These are phyloP conservation scores for Australoheros facetus DNA, from an alignment of 2,797 vertebrate species.

Conservation along the genomic window DNA sequence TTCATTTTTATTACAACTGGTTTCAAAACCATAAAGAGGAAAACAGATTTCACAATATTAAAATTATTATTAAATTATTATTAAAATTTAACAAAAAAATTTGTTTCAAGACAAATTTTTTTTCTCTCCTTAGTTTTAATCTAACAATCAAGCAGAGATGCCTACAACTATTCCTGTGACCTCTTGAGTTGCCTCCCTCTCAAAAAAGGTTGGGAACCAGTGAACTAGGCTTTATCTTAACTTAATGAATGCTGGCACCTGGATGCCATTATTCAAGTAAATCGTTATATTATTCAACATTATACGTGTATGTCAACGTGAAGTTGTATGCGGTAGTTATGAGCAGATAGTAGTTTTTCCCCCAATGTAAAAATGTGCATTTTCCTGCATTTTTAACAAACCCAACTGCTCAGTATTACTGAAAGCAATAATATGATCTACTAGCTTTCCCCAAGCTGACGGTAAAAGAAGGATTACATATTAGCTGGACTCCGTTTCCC, in stretches of 20 bases:
- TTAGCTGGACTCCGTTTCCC: conserved; percentile 1
- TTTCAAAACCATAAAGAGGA: too few species aligned
- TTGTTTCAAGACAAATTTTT: background rate
- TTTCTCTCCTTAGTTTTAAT: background rate
- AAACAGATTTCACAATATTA: background rate
- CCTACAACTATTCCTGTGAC: background rate
- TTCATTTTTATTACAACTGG: too few species aligned
- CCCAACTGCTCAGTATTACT: background rate
- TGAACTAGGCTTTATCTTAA: fast-evolving
- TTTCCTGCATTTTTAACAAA: background rate
- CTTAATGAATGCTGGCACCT: background rate
- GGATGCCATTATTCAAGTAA: background rate
- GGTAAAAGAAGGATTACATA: background rate
- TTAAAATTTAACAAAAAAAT: background rate
- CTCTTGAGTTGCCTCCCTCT: fast-evolving
- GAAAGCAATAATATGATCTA: background rate
- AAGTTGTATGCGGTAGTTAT: background rate
- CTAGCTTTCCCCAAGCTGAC: background rate
- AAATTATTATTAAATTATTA: background rate
- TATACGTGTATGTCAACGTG: background rate
- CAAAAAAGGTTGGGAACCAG: background rate
- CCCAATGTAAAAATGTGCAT: background rate
- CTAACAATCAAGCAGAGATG: background rate
- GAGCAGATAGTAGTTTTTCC: background rate
- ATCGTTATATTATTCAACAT: background rate